A percentile compares a stretch with the other conserved stretches of the same genome.
phyloP scores from a whole-genome alignment of 2,888 invertebrate genomes.

The Drosophila emarginata region DNA sequence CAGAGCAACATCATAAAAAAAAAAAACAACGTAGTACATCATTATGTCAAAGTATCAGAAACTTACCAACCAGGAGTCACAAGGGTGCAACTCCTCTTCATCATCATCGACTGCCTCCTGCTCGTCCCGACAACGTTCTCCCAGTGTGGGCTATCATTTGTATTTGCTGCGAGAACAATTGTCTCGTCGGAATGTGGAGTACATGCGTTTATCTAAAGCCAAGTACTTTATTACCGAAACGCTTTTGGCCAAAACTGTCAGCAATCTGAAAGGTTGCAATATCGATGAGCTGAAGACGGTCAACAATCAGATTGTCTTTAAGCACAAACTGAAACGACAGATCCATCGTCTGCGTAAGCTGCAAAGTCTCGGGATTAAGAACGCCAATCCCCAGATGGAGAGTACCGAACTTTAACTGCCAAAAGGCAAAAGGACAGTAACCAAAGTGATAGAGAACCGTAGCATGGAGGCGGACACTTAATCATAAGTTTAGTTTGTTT shows the following conservation, averaged over 20 bases:
- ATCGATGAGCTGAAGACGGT: slow-evolving; percentile 64
- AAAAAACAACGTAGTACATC: too few species aligned
- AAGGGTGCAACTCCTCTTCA: slow-evolving; percentile 10
- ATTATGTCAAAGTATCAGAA: slow-evolving; percentile 61
- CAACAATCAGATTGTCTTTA: slow-evolving; percentile 66
- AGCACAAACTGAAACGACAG: slow-evolving; percentile 61
- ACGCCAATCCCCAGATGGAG: slow-evolving; percentile 66
- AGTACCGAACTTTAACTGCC: slow-evolving; percentile 56
- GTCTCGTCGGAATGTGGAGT: slow-evolving; percentile 60
- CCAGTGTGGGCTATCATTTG: slow-evolving; percentile 64
- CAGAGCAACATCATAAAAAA: slow-evolving; percentile 31
- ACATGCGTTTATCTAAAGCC: slow-evolving; percentile 61
- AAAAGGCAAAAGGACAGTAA: neutral
- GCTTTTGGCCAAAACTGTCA: slow-evolving; percentile 59
- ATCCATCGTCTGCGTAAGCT: slow-evolving; percentile 60
- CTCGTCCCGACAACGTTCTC: neutral
- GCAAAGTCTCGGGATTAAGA: slow-evolving; percentile 58
- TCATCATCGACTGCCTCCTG: neutral
- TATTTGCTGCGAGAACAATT: slow-evolving; percentile 68
- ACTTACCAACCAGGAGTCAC: slow-evolving; percentile 48
- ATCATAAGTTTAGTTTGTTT: slow-evolving; percentile 16
- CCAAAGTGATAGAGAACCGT: neutral
- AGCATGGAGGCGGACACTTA: slow-evolving; percentile 43
- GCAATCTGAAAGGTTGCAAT: slow-evolving; percentile 60
- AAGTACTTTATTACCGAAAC: slow-evolving; percentile 69